Conservation (phyloP, 1,140 invertebrate genomes). For the Drosophila kikkawai region DNA sequence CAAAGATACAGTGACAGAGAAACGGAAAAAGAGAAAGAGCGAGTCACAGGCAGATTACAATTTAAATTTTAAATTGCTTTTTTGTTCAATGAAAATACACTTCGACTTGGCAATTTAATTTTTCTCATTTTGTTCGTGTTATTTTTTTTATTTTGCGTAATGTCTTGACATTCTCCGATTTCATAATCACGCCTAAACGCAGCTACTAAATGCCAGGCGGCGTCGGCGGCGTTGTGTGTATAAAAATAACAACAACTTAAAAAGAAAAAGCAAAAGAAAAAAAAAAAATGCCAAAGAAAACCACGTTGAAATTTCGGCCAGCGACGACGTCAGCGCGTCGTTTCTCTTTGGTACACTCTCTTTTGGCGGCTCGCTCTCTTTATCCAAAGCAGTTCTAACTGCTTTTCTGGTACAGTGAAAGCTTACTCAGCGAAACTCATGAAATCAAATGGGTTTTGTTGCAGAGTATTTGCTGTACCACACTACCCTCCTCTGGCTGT, state of each 20-base stretch:
- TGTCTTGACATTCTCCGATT: slow-evolving; percentile 42
- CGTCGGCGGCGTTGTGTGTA: slow-evolving; percentile 14
- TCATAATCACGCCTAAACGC: slow-evolving; percentile 58
- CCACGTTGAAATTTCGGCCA: slow-evolving; percentile 69
- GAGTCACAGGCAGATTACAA: slow-evolving; percentile 29
- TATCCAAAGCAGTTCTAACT: slow-evolving; percentile 29
- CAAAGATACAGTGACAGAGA: slow-evolving; percentile 26
- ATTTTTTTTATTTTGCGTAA: slow-evolving; percentile 21
- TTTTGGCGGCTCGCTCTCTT: slow-evolving; percentile 7
- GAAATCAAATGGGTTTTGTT: background rate
- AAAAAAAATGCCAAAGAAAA: slow-evolving; percentile 53
- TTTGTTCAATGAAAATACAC: slow-evolving; percentile 43
- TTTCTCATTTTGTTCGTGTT: background rate
- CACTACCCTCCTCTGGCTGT: background rate
- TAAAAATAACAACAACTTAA: slow-evolving; percentile 47
- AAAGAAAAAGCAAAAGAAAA: slow-evolving; percentile 21
- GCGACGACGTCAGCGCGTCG: slow-evolving; percentile 17
- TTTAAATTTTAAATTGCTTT: slow-evolving; percentile 32
- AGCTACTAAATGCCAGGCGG: slow-evolving; percentile 46
- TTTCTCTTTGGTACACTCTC: slow-evolving; percentile 24
- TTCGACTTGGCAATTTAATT: slow-evolving; percentile 8
- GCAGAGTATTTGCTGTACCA: background rate
- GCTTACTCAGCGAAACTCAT: background rate
- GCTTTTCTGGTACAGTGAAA: slow-evolving; percentile 44
- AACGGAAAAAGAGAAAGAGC: slow-evolving; percentile 19